Conservation (phyloP, 2,797 vertebrate genomes). For the Phylloscopus collybita region DNA sequence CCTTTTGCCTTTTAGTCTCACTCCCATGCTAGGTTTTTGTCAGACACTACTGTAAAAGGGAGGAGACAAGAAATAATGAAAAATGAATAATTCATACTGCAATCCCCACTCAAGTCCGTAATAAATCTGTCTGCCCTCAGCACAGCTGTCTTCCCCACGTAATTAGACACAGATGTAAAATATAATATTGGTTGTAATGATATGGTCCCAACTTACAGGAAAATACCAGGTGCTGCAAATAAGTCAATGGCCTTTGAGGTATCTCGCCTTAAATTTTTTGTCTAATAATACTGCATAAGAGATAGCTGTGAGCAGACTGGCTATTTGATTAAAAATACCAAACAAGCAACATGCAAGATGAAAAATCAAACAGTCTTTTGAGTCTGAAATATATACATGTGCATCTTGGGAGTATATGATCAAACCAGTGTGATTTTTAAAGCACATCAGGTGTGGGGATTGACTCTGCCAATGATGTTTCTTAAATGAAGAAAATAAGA, state of each 20-base stretch:
- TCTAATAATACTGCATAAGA: background rate
- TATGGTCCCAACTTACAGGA: background rate
- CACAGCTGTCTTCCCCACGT: conserved; percentile 47
- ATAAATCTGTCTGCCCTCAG: conserved; percentile 38
- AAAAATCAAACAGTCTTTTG: background rate
- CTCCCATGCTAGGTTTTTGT: background rate
- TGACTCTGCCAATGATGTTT: background rate
- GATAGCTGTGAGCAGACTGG: background rate
- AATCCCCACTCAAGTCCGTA: background rate
- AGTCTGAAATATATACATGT: background rate
- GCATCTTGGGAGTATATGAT: background rate
- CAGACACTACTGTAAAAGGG: conserved; percentile 25
- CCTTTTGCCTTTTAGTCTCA: conserved; percentile 3
- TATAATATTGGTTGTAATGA: background rate
- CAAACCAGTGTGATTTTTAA: background rate
- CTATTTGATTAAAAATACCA: background rate
- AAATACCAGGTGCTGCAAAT: background rate
- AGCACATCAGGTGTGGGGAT: conserved; percentile 8
- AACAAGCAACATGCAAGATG: background rate
- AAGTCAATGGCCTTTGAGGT: background rate
- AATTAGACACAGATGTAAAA: conserved; percentile 45
- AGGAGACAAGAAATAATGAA: conserved; percentile 16
- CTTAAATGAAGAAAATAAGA: conserved; percentile 36
- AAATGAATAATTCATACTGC: conserved; percentile 61
- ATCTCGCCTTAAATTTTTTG: background rate